phyloP scores from a whole-genome alignment of 2,113 vertebrate genomes.

The Platichthys flesus region DNA sequence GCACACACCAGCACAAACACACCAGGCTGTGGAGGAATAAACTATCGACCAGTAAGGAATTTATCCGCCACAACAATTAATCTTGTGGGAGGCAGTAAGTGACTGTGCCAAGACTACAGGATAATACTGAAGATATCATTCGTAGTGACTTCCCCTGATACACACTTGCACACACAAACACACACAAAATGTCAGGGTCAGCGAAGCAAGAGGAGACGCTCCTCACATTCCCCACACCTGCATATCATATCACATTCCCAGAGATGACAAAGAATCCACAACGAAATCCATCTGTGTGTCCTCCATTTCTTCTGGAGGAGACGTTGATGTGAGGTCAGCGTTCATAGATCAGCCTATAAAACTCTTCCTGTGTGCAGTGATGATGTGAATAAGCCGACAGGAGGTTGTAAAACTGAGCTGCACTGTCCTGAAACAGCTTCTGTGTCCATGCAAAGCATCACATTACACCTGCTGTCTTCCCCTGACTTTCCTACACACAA shows the following conservation, averaged over 20 bases:
- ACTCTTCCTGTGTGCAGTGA: background rate
- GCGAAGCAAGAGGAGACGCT: conserved; percentile 32
- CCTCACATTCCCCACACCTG: conserved; percentile 38
- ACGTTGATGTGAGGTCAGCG: background rate
- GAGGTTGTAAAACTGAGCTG: conserved; percentile 45
- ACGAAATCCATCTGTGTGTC: background rate
- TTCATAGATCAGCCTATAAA: background rate
- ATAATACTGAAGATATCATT: conserved; percentile 20
- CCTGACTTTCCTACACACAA: conserved; percentile 59
- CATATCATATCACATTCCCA: conserved; percentile 45
- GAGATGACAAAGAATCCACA: background rate
- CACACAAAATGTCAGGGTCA: conserved; percentile 31
- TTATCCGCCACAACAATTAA: conserved; percentile 69
- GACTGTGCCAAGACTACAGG: conserved; percentile 27
- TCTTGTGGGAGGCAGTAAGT: conserved; percentile 48
- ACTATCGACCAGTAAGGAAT: conserved; percentile 64
- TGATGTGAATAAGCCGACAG: conserved; percentile 30
- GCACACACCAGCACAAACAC: conserved; percentile 30
- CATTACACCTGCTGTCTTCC: conserved; percentile 71
- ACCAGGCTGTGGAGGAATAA: conserved; percentile 41
- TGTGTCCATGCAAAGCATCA: conserved; percentile 64
- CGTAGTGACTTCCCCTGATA: background rate
- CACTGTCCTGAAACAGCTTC: conserved; percentile 10
- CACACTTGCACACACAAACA: conserved; percentile 23
- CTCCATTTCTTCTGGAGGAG: background rate